A percentile compares a stretch with the other conserved stretches of the same genome.
Evolutionary conservation across 2,888 invertebrate genomes (phyloP).

Genomic region (Bhutanitis thaidina): DNA sequence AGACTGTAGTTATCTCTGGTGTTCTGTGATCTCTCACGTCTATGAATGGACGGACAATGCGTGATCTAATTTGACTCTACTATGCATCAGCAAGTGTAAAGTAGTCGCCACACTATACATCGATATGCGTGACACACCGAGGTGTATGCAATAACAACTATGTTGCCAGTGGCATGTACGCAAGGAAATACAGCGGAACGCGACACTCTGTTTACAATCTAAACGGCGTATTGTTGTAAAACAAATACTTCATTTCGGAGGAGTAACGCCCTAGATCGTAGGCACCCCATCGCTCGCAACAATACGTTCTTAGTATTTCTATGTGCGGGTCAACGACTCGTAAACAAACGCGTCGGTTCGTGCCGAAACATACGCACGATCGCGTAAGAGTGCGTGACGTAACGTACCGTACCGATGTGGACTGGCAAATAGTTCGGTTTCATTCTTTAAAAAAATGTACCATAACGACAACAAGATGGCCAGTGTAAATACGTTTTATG

Average conservation of each 20-base stretch:
- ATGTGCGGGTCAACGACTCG: constrained; percentile 61
- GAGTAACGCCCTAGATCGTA: constrained; percentile 73
- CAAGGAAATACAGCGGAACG: constrained; percentile 47
- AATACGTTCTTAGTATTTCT: constrained; percentile 65
- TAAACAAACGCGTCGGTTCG: constrained; percentile 49
- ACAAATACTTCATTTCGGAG: constrained; percentile 64
- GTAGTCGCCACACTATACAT: neutral
- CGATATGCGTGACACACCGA: neutral
- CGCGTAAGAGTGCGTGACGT: constrained; percentile 36
- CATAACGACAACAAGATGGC: too few species aligned
- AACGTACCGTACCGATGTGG: constrained; percentile 16
- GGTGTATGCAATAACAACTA: constrained; percentile 9
- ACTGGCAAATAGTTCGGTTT: constrained; percentile 9
- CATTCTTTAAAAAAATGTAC: too few species aligned
- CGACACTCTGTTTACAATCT: constrained; percentile 55
- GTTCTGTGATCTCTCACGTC: too few species aligned
- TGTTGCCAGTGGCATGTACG: constrained; percentile 19
- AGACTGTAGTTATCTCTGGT: too few species aligned
- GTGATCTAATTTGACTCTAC: too few species aligned
- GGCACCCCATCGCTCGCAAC: constrained; percentile 58
- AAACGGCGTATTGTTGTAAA: constrained; percentile 61
- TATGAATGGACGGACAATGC: too few species aligned
- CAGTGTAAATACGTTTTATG: too few species aligned
- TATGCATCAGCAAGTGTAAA: constrained; percentile 5
- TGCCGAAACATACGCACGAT: constrained; percentile 41